Base-by-base conservation (phyloP, 2,888 invertebrate species). In the Alloplasta piceator region DNA sequence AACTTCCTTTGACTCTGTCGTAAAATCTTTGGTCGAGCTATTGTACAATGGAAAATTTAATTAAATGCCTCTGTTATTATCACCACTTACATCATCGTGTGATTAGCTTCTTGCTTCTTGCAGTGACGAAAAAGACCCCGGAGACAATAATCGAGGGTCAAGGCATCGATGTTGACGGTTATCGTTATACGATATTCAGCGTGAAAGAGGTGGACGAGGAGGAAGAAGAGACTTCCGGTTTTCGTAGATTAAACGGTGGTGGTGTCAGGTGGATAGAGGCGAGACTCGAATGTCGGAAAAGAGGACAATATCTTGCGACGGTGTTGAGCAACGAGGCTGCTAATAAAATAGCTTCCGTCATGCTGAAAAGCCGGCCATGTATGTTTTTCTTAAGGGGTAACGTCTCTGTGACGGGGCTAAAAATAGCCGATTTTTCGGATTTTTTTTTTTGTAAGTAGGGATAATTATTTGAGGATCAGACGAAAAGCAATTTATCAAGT, bases 291-390 rank as follows among this genome's bases (percentile, higher is more conserved):
- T 86, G 85, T 48, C 71, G 80, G 43, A 84, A 82, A 26, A 79
- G 86, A 67, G 83, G 83, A 72, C 80, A 84, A 46, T 74, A 85
- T 50, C 66, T 86, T 5, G 86, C 85, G 1, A 81, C 68, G 78
- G 70, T 84, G 5, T 66, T 81, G 16, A 82, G 72, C 61, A 83
- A 82, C 38, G 83, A 85, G 14, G 86, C 81, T 12, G 83, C 78
- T 1, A 61, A n/a, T 6, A 76, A 75, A 26, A 81, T 86, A 26
- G 85, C 84, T 6, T 72, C 81, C 14, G 14, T 80, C 10, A 86
- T 86, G 86, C 56, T 86, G 46, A 84, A 80, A 26, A 85, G 78
- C 52, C 77, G 86, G 58, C 86, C 85, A 12, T 85, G 86, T 84
- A 71, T 9, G 76, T 63, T 50, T 43, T 55, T 16, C n/a, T 26